Conservation (phyloP, 2,888 invertebrate species). For the Labia minor region DNA sequence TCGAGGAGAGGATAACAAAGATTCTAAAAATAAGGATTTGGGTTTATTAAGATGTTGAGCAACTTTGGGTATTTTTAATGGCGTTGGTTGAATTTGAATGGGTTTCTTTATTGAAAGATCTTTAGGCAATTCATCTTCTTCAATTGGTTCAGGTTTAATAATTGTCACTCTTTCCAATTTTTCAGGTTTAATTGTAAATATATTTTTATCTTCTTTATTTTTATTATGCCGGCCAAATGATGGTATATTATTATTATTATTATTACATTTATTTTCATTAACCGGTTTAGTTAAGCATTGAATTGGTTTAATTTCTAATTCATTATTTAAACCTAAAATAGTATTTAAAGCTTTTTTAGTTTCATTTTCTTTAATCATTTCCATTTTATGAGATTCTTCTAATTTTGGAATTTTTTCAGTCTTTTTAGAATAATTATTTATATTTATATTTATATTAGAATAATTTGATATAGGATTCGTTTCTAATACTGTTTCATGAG, state of each 20-base stretch:
- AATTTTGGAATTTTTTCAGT: slow-evolving; percentile 4
- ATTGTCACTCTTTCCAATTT: neutral
- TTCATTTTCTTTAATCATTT: neutral
- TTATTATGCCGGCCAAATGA: too few species aligned
- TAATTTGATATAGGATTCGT: neutral
- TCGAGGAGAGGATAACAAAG: slow-evolving; percentile 46
- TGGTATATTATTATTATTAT: neutral
- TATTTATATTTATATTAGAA: too few species aligned
- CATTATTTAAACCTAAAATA: neutral
- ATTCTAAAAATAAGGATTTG: slow-evolving; percentile 41
- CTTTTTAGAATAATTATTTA: neutral
- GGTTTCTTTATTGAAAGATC: neutral
- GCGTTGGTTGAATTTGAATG: neutral
- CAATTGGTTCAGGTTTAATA: neutral
- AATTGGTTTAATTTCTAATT: neutral
- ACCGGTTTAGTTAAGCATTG: neutral
- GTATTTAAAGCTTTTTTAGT: neutral
- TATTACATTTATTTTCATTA: neutral
- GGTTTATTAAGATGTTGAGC: slow-evolving; percentile 19
- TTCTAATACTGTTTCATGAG: neutral
- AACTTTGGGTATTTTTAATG: neutral
- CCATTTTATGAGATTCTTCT: neutral
- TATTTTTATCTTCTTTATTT: neutral
- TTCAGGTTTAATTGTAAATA: neutral
- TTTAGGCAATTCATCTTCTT: slow-evolving; percentile 1